phyloP scores from a whole-genome alignment of 2,888 invertebrate species.

The Diachrysia chrysitis region DNA sequence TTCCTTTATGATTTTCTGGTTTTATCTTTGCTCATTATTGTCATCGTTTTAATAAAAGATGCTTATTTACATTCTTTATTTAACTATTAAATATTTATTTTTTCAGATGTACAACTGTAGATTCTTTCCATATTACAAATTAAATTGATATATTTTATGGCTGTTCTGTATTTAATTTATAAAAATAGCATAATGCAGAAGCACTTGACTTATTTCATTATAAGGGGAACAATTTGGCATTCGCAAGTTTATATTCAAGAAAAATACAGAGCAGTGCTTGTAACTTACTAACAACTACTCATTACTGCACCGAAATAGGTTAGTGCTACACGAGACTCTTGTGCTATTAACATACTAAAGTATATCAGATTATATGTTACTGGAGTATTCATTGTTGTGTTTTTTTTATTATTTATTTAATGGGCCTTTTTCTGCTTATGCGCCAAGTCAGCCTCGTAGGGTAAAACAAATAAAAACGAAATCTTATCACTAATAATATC shows the following conservation, averaged over 20 bases:
- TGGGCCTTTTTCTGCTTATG: too few species aligned
- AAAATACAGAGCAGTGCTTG: conserved; percentile 11
- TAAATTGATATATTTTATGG: too few species aligned
- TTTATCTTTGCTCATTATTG: background rate
- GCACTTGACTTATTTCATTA: background rate
- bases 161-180: background rate
- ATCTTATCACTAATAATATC: too few species aligned
- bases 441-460: too few species aligned
- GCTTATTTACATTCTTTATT: background rate
- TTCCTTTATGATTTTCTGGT: conserved; percentile 2
- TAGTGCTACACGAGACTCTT: conserved; percentile 15
- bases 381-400: background rate
- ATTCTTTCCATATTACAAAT: too few species aligned
- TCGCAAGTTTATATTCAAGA: conserved; percentile 7
- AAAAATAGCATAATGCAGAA: background rate
- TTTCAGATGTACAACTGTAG: too few species aligned
- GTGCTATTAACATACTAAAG: conserved; percentile 23
- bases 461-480: too few species aligned
- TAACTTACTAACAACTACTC: conserved; percentile 22
- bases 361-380: conserved; percentile 1
- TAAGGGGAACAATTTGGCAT: background rate
- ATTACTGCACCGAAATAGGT: conserved; percentile 28
- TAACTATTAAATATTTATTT: background rate
- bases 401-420: too few species aligned
- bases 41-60: background rate